Percentiles rank a stretch among this genome's conserved stretches.
phyloP scores from a whole-genome alignment of 2,113 vertebrate genomes.

The Malurus elegans region DNA sequence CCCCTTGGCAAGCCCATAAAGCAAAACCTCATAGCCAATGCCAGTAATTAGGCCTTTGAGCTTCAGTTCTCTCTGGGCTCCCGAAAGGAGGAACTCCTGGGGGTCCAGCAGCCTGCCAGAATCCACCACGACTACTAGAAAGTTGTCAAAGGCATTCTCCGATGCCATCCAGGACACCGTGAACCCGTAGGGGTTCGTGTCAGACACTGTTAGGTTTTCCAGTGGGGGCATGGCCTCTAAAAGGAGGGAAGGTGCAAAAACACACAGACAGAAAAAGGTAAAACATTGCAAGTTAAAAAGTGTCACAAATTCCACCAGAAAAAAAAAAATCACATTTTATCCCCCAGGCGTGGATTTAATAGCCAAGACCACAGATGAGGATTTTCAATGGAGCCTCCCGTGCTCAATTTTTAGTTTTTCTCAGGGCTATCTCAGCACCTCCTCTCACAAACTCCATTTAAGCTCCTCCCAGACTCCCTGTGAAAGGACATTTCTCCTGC shows the following conservation, averaged over 20 bases:
- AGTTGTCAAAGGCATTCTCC: constrained; percentile 87
- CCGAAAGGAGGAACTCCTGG: constrained; percentile 82
- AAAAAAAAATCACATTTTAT: background rate
- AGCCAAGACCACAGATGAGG: background rate
- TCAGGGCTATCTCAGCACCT: background rate
- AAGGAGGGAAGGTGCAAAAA: constrained; percentile 76
- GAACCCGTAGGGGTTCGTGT: constrained; percentile 86
- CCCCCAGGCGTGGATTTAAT: background rate
- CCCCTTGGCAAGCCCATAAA: constrained; percentile 88
- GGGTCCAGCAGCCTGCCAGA: constrained; percentile 94
- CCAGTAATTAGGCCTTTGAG: constrained; percentile 82
- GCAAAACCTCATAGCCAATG: constrained; percentile 83
- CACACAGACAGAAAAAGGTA: background rate
- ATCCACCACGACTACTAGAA: constrained; percentile 91
- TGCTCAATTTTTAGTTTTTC: background rate
- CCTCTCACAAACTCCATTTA: background rate
- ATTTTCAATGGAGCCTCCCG: background rate
- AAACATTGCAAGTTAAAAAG: constrained; percentile 20
- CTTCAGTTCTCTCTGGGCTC: constrained; percentile 76
- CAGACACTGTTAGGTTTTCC: constrained; percentile 93
- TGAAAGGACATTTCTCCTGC: background rate
- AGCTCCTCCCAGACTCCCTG: background rate
- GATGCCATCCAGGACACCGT: constrained; percentile 81
- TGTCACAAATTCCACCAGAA: background rate
- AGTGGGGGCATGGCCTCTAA: constrained; percentile 90